These are phyloP conservation scores for Dorcus hopei DNA, from an alignment of 2,888 invertebrate genomes.

Conservation along the genomic window DNA sequence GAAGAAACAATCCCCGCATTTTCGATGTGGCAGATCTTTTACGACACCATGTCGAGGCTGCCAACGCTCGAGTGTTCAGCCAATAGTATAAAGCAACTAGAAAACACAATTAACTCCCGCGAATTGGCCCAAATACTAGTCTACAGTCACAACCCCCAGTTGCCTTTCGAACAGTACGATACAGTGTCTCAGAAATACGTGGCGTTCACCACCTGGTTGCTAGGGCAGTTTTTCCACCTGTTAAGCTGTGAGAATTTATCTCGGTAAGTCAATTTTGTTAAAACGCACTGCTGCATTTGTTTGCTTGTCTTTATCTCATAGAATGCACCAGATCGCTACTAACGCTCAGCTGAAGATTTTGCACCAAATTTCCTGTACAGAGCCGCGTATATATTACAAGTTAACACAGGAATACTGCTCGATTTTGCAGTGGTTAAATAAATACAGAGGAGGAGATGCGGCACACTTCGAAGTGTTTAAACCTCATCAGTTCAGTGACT, in stretches of 20 bases:
- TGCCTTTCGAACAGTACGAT: slow-evolving; percentile 52
- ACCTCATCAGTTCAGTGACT: slow-evolving; percentile 45
- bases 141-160: slow-evolving; percentile 50
- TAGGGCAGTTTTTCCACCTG: slow-evolving; percentile 65
- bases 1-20: slow-evolving; percentile 38
- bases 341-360: slow-evolving; percentile 58
- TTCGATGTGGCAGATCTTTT: slow-evolving; percentile 61
- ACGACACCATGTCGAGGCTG: slow-evolving; percentile 56
- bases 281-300: slow-evolving; percentile 19
- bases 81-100: slow-evolving; percentile 55
- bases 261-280: slow-evolving; percentile 44
- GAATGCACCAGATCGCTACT: slow-evolving; percentile 54
- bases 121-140: slow-evolving; percentile 58
- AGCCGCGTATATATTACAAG: slow-evolving; percentile 52
- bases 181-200: slow-evolving; percentile 41
- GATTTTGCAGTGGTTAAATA: slow-evolving; percentile 48
- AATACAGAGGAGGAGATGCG: slow-evolving; percentile 46
- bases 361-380: slow-evolving; percentile 53
- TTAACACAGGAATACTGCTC: slow-evolving; percentile 53
- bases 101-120: slow-evolving; percentile 60
- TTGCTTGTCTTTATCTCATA: slow-evolving; percentile 28
- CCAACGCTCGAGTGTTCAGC: slow-evolving; percentile 58
- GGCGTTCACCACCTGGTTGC: slow-evolving; percentile 64
- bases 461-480: slow-evolving; percentile 51
- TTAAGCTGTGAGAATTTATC: slow-evolving; percentile 55